Base-by-base conservation (phyloP, 2,797 vertebrate genomes). In the Rhyacichthys aspro region DNA sequence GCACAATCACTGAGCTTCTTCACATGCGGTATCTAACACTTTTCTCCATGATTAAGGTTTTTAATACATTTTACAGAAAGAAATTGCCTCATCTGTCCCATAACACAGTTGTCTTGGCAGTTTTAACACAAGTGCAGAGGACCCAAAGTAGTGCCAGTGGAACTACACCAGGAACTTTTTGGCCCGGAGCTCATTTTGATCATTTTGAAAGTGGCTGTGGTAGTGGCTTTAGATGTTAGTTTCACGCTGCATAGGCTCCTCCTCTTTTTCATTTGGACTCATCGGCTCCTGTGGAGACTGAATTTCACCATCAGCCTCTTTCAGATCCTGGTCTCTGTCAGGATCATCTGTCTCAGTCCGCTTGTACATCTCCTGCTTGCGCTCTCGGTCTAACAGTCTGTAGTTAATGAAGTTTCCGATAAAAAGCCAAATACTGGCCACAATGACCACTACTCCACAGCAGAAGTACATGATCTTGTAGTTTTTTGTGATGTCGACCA, bases 401-500 rank as follows among this genome's bases (percentile, higher is more conserved):
- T 98, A 98, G 92, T 98, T 98, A 61, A 96, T 94, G 77, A 92
- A 90, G 82, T 99, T 99, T 14, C 96, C 96, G 43, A 98, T 93
- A 74, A 99, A 96, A 50, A 98, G 92, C 94, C 95, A 98, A 76
- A 96, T 84, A 47, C 96, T 96, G 66, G 95, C 89, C 5, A 94
- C 1, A 28, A 94, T 94, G 32, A 98, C 95, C 19, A 98, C 73
- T 2, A 74, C 52, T 1, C 98, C 97, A 0, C 97, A 96, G 87
- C 90, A 91, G 54, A 97, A 85, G 79, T 99, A 99, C 97, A 99
- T 96, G 76, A 93, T 94, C 77, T 94, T 93, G 78, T 98, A 99
- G 67, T 94, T 92, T 79, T 92, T 90, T 11, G 96, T 98, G 79
- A 96, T 1, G 64, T 99, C 97, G 5, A 99, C 95, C 75, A 99